Percentiles rank a stretch among this genome's conserved stretches.
Evolutionary conservation across 2,888 invertebrate species (phyloP).

Genomic region (Neocrepidodera transversa): DNA sequence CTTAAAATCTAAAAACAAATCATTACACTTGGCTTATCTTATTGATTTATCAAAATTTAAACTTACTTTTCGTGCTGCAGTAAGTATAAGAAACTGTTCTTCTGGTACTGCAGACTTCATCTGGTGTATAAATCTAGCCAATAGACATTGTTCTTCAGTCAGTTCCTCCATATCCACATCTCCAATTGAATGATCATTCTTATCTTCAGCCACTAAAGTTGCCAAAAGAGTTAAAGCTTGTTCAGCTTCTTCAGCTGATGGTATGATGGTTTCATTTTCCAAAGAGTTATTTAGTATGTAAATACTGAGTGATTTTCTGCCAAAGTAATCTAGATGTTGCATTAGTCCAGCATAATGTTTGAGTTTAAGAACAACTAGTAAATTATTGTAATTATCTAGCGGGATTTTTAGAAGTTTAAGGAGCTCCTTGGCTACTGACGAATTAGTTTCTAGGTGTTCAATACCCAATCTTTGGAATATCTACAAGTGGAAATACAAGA

Average conservation of each 20-base stretch:
- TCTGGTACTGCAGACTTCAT: slow-evolving; percentile 81
- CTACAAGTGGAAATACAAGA: slow-evolving; percentile 36
- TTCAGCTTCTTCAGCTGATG: slow-evolving; percentile 85
- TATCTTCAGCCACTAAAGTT: slow-evolving; percentile 85
- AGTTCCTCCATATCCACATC: slow-evolving; percentile 92
- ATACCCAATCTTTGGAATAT: slow-evolving; percentile 87
- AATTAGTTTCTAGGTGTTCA: slow-evolving; percentile 79
- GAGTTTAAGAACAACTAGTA: slow-evolving; percentile 84
- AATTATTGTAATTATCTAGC: slow-evolving; percentile 92
- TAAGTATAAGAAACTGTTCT: slow-evolving; percentile 90
- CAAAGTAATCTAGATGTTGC: slow-evolving; percentile 86
- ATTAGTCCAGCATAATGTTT: slow-evolving; percentile 77
- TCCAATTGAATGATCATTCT: slow-evolving; percentile 68
- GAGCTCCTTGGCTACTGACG: slow-evolving; percentile 90
- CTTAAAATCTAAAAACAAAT: slow-evolving; percentile 68
- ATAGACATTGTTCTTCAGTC: slow-evolving; percentile 92
- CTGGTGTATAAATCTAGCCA: slow-evolving; percentile 89
- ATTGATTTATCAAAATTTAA: no score
- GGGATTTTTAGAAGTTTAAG: slow-evolving; percentile 93
- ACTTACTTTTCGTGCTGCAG: slow-evolving; percentile 78
- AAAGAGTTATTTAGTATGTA: slow-evolving; percentile 90
- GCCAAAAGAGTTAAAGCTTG: slow-evolving; percentile 70
- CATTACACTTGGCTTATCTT: background rate
- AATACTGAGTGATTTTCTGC: slow-evolving; percentile 83
- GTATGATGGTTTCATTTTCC: slow-evolving; percentile 86